Percentiles rank a stretch among this genome's conserved stretches.
These are phyloP conservation scores for Mamestra configurata DNA, from an alignment of 1,140 invertebrate genomes.

Conservation along the genomic window DNA sequence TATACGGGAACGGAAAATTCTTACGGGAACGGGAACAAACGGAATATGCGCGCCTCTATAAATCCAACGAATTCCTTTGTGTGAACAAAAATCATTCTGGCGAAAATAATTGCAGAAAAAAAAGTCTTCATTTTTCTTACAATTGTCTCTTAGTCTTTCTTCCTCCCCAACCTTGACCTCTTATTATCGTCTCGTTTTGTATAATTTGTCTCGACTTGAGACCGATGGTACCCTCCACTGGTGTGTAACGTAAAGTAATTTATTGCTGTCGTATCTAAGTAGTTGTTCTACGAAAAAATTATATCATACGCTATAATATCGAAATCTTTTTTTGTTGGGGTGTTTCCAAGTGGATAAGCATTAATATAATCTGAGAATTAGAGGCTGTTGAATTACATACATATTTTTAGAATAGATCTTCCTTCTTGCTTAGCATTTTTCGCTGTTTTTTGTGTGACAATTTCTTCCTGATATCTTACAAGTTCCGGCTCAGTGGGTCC, in stretches of 20 bases:
- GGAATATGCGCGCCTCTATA: no score
- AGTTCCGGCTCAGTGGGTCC: not conserved
- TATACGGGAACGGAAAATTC: no score
- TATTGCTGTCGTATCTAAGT: slow-evolving; percentile 14
- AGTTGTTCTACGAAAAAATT: slow-evolving; percentile 15
- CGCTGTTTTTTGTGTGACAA: not conserved
- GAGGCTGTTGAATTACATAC: not conserved
- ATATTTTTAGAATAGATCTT: not conserved
- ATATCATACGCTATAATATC: slow-evolving; percentile 1
- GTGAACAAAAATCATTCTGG: slow-evolving; percentile 27
- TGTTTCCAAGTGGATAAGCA: not conserved
- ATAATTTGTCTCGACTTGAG: slow-evolving; percentile 43
- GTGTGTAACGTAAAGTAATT: slow-evolving; percentile 42
- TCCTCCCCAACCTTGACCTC: slow-evolving; percentile 25
- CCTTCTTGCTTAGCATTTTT: not conserved
- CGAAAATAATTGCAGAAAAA: slow-evolving; percentile 46
- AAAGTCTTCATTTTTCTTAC: slow-evolving; percentile 45
- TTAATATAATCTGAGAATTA: not conserved
- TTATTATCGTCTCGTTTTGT: slow-evolving; percentile 31
- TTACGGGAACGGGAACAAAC: no score
- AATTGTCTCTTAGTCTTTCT: slow-evolving; percentile 43
- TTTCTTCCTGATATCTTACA: not conserved
- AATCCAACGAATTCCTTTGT: slow-evolving; percentile 43
- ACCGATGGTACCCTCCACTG: slow-evolving; percentile 32
- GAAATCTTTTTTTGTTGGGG: not conserved